Evolutionary conservation across 1,140 invertebrate species (phyloP), one percentile per base, ranked within the genome.

Genomic region (Bombus sylvicola): DNA sequence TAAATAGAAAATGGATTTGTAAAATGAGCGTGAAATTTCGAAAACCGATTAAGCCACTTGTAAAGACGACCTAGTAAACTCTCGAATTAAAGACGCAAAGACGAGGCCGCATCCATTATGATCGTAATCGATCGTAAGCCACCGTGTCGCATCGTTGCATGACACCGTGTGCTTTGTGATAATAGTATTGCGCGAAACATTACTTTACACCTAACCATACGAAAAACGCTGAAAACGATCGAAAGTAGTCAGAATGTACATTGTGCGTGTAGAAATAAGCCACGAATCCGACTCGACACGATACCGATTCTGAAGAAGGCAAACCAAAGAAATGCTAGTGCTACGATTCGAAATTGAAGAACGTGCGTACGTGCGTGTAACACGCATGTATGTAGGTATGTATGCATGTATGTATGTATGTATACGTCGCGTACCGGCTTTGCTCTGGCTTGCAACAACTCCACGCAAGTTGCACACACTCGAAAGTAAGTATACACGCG

Each of bases 361-460:
- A 57, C 22, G 68, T 80, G 41, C 53, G 31, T 25, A 28, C 25
- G 12, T n/a, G 47, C 47, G 1, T 22, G 18, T 53, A 53, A 77
- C 66, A 53, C 66, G 34, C 3, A 62, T 28, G 1, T 34, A 68
- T 68, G 9, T 53, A 68, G 8, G 25, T 34, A 18, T 66, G 43
- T 13, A 37, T 5, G 43, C 4, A 37, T 5, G 37, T 37, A 37
- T 37, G 37, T 37, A 66, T 66, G 18, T 39, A 57, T 37, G 18
- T 39, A 22, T 68, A 28, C 12, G 31, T 77, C 81, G 73, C 43
- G 66, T 84, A 84, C 76, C 83, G 68, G 77, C 68, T 80, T 85
- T 41, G 34, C 53, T 80, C 64, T 85, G 47, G 41, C 57, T 83
- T 41, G 25, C 76, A 57, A 72, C 6, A 37, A 80, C 64, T 69